Percentiles rank a stretch among this genome's conserved stretches.
Conservation (phyloP, 2,888 invertebrate species). For the Limenitis camilla region DNA sequence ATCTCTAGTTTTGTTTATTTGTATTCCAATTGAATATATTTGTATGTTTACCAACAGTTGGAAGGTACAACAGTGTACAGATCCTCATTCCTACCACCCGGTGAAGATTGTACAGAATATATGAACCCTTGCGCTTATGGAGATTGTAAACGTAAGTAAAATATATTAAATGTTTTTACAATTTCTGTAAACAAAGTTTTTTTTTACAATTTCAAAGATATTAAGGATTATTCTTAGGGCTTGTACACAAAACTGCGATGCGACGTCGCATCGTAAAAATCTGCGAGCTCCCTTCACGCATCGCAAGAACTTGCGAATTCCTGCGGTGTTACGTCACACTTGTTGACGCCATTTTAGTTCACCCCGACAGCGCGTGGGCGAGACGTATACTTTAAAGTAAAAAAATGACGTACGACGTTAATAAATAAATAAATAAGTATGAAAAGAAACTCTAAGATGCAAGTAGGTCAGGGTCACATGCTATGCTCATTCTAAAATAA, state of each 20-base stretch:
- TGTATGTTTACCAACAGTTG: too few species aligned
- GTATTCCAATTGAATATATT: too few species aligned
- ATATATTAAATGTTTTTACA: not conserved
- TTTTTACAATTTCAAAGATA: too few species aligned
- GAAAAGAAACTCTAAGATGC: too few species aligned
- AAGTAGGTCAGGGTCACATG: too few species aligned
- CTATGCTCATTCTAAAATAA: too few species aligned
- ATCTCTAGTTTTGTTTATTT: too few species aligned
- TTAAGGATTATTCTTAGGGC: too few species aligned
- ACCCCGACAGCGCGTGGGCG: constrained; percentile 24
- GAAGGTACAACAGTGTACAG: constrained; percentile 77
- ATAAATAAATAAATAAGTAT: too few species aligned
- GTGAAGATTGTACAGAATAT: constrained; percentile 72
- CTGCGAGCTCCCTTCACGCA: constrained; percentile 20
- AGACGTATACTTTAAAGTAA: constrained; percentile 20
- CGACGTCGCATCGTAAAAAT: constrained; percentile 25
- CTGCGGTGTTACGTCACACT: constrained; percentile 15
- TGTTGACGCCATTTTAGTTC: constrained; percentile 26
- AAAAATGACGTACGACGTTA: constrained; percentile 26
- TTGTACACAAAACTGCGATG: constrained; percentile 15
- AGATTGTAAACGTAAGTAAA: constrained; percentile 60
- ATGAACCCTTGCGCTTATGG: constrained; percentile 72
- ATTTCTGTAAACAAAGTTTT: not conserved
- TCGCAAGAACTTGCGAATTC: constrained; percentile 25
- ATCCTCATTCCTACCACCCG: constrained; percentile 76